phyloP scores from a whole-genome alignment of 2,888 invertebrate species.

The Troglohyphantes excavatus region DNA sequence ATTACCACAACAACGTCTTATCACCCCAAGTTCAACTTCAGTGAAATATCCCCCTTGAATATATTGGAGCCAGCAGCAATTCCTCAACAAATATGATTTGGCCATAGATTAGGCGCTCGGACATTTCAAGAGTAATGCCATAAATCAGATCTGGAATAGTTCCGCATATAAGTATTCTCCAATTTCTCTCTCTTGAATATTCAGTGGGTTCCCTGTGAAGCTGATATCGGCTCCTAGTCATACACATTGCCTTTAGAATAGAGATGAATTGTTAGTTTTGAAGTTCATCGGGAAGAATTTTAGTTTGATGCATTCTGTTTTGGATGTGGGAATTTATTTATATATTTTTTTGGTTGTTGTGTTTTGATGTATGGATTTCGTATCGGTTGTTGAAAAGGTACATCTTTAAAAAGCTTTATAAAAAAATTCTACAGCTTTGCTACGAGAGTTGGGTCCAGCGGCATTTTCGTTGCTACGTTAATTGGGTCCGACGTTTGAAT shows the following conservation, averaged over 20 bases:
- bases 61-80: background rate
- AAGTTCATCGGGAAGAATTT: background rate
- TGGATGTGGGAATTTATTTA: background rate
- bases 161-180: constrained; percentile 2
- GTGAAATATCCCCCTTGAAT: background rate
- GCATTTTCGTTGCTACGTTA: no score
- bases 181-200: constrained; percentile 6
- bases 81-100: constrained; percentile 37
- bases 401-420: no score
- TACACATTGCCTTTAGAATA: background rate
- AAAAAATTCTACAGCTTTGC: no score
- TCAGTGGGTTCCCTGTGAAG: background rate
- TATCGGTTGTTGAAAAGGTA: no score
- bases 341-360: no score
- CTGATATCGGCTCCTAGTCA: background rate
- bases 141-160: constrained; percentile 31
- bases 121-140: constrained; percentile 26
- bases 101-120: constrained; percentile 26
- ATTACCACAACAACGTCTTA: background rate
- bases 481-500: no score
- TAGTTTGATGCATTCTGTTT: background rate
- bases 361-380: no score
- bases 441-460: no score
- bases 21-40: background rate
- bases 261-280: background rate